Evolutionary conservation across 2,888 invertebrate species (phyloP).

Genomic region (Drosophila picticornis): DNA sequence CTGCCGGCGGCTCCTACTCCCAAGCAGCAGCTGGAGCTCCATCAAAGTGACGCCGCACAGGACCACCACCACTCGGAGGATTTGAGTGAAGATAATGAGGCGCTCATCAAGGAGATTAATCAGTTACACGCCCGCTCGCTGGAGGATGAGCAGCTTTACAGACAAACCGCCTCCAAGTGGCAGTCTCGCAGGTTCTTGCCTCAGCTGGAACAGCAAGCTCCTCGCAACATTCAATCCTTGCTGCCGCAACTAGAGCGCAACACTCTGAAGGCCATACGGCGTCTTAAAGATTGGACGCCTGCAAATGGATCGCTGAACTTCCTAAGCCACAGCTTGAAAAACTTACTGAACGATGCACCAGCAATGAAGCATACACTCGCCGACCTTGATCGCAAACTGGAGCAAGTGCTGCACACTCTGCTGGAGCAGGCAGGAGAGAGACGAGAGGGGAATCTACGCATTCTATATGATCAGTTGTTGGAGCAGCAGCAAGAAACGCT

Average conservation of each 20-base stretch:
- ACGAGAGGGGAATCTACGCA: constrained; percentile 47
- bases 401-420: constrained; percentile 33
- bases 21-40: neutral
- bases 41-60: too few species aligned
- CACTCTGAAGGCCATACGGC: constrained; percentile 36
- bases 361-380: constrained; percentile 11
- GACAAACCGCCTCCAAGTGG: neutral
- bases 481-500: constrained; percentile 38
- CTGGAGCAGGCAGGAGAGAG: constrained; percentile 42
- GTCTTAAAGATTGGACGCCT: constrained; percentile 44
- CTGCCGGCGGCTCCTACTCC: neutral
- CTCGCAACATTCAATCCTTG: neutral
- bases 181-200: neutral
- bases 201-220: neutral
- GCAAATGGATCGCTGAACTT: constrained; percentile 34
- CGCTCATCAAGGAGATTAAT: constrained; percentile 30
- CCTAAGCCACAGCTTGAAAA: constrained; percentile 27
- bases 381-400: constrained; percentile 46
- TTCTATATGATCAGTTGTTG: constrained; percentile 55
- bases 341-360: constrained; percentile 30
- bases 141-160: constrained; percentile 18
- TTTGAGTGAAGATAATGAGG: constrained; percentile 17
- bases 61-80: neutral
- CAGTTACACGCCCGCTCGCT: constrained; percentile 16
- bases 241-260: neutral